Base-by-base conservation (phyloP, 2,888 invertebrate genomes). In the Halictus quadricinctus region DNA sequence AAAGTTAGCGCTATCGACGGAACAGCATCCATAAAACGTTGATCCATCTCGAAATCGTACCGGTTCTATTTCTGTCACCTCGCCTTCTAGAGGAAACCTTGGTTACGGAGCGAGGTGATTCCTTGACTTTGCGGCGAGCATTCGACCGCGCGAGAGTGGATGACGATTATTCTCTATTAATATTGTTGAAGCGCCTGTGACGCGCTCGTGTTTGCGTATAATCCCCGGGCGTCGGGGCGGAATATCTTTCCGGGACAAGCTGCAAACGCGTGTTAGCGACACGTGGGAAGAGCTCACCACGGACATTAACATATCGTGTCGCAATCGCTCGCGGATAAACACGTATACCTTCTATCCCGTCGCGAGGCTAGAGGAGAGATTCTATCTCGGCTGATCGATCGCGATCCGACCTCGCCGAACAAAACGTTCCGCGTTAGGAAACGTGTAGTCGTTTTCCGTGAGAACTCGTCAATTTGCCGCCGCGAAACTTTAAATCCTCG, bases 261-360 rank as follows among this genome's bases (percentile, higher is more conserved):
- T 88, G 87, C 80, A 87, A 87, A 89, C 84, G 79, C 83, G 74
- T 81, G 76, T 82, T 79, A 85, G 64, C 76, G 88, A 88, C 87
- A 89, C 88, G 90, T 90, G 89, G 89, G 86, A 90, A 88, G 89
- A 82, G 85, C 85, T 76, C 84, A 70, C 85, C 74, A 66, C 76
- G 79, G 79, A 58, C 86, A 90, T 90, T 90, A 89, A 90, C 90
- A 89, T 90, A 90, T 90, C 89, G 88, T 87, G 89, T 88, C 86
- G 90, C 90, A 90, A 90, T 90, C 90, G 87, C 80, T 83, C 87
- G 90, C 86, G 89, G 86, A 89, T 88, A 90, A 90, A 90, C 89
- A 89, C 87, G 90, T 90, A 69, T 21, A 88, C 84, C 88, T 88
- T 86, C 82, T 36, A 29, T 83, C 48, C 79, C 81, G 83, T 76